Evolutionary conservation across 2,797 vertebrate genomes (phyloP), one percentile per base, ranked within the genome.

Genomic region (Hydrolagus colliei): DNA sequence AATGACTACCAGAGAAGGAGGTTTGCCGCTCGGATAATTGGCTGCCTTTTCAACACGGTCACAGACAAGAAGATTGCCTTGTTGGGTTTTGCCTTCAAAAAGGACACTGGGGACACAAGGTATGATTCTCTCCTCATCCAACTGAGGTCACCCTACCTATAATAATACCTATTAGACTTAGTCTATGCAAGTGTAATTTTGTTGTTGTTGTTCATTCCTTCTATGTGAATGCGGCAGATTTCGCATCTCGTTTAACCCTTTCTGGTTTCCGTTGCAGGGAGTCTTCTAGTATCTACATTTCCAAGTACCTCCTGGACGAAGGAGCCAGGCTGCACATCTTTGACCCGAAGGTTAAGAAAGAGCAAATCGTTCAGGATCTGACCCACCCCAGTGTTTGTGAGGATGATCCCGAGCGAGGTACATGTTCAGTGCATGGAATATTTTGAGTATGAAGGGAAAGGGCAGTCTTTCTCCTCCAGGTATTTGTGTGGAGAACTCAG

Each of bases 211-310:
- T 27, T 27, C 27, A 27, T 27, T 27, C 27, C 27, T 27, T 27
- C 27, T 27, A 27, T 71, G 68, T n/a, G 13, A n/a, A 72, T 18
- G 72, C 72, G 4, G 18, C 41, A 52, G 41, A 52, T 52, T 3
- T 52, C 41, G 1, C 41, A 52, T 3, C 41, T 52, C 6, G 41
- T 52, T 2, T 9, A 18, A 9, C 16, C 4, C 27, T 73, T 73
- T 16, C 27, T 73, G 65, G 18, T 77, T n/a, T 82, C 22, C 62
- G 18, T 87, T 72, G 32, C 78, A 89, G 88, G 61, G 88, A 90
- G 72, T 89, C 89, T 4, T 89, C 90, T 71, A 91, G 90, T 61
- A 91, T 88, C 78, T 86, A 89, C 74, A 88, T 88, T n/a, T 87
- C 89, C 86, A 85, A 88, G n/a, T 88, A 89, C 80, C 86, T 86